A percentile compares a stretch with the other conserved stretches of the same genome.
Conservation (phyloP, 2,113 vertebrate genomes). For the Caranx ignobilis region DNA sequence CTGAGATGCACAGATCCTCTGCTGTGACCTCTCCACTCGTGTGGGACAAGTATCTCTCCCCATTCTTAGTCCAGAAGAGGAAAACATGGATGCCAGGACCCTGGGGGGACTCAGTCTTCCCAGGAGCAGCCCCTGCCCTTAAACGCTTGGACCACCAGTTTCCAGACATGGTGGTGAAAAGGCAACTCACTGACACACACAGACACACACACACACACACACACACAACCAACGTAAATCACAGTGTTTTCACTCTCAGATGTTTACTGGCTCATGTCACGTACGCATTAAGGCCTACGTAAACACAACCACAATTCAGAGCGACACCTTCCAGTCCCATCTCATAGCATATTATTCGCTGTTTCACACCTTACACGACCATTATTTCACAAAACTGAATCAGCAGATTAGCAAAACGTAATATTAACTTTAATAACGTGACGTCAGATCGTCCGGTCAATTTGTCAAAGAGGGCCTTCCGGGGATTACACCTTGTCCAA, state of each 20-base stretch:
- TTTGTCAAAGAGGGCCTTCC: constrained; percentile 26
- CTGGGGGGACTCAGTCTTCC: constrained; percentile 50
- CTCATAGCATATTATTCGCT: background rate
- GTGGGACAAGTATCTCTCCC: constrained; percentile 83
- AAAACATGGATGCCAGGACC: constrained; percentile 81
- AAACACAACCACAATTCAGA: background rate
- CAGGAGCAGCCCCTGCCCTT: constrained; percentile 11
- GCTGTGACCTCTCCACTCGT: constrained; percentile 78
- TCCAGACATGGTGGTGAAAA: constrained; percentile 61
- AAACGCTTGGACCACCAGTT: constrained; percentile 48
- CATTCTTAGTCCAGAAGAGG: constrained; percentile 87
- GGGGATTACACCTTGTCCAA: background rate
- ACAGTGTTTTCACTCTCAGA: background rate
- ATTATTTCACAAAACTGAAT: background rate
- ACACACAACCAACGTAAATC: background rate
- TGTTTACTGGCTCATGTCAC: background rate
- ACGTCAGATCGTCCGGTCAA: background rate
- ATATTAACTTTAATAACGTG: background rate
- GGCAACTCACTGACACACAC: constrained; percentile 5
- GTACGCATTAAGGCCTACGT: background rate
- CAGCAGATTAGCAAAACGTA: background rate
- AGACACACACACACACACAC: background rate
- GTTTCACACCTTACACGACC: background rate
- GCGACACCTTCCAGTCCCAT: background rate
- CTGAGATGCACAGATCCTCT: constrained; percentile 88